phyloP scores from a whole-genome alignment of 2,888 invertebrate species.

The Venusia cambrica region DNA sequence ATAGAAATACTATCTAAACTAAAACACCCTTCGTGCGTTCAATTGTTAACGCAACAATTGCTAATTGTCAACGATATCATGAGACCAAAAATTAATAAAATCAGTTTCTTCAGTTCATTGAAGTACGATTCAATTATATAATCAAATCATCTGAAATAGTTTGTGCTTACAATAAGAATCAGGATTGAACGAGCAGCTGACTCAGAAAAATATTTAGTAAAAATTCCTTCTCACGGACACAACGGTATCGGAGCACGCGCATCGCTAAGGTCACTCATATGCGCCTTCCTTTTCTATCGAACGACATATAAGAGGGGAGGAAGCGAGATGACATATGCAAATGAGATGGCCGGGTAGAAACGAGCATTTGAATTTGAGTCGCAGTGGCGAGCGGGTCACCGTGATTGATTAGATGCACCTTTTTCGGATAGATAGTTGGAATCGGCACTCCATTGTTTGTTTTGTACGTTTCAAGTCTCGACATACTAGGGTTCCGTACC shows the following conservation, averaged over 20 bases:
- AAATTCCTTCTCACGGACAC: slow-evolving; percentile 73
- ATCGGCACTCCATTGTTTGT: slow-evolving; percentile 55
- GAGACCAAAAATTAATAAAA: no score
- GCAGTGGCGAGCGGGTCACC: slow-evolving; percentile 55
- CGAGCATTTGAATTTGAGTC: slow-evolving; percentile 48
- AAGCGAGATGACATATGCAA: slow-evolving; percentile 57
- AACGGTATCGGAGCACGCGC: slow-evolving; percentile 70
- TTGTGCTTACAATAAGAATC: slow-evolving; percentile 35
- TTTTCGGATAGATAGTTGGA: slow-evolving; percentile 55
- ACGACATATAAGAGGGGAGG: slow-evolving; percentile 19
- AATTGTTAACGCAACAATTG: no score
- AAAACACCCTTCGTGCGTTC: no score
- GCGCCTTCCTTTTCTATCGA: slow-evolving; percentile 41
- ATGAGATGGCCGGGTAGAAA: slow-evolving; percentile 54
- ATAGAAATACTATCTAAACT: no score
- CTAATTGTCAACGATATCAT: no score
- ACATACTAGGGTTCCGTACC: slow-evolving; percentile 48
- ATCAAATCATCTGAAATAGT: slow-evolving; percentile 20
- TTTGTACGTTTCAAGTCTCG: no score
- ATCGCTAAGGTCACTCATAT: slow-evolving; percentile 54
- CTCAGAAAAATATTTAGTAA: slow-evolving; percentile 48
- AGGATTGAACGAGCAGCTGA: slow-evolving; percentile 50
- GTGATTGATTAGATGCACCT: slow-evolving; percentile 76
- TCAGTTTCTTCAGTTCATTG: slow-evolving; percentile 7
- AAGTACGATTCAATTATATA: slow-evolving; percentile 13